These are phyloP conservation scores for Oophaga sylvatica DNA, from an alignment of 2,797 vertebrate species.

Conservation along the genomic window DNA sequence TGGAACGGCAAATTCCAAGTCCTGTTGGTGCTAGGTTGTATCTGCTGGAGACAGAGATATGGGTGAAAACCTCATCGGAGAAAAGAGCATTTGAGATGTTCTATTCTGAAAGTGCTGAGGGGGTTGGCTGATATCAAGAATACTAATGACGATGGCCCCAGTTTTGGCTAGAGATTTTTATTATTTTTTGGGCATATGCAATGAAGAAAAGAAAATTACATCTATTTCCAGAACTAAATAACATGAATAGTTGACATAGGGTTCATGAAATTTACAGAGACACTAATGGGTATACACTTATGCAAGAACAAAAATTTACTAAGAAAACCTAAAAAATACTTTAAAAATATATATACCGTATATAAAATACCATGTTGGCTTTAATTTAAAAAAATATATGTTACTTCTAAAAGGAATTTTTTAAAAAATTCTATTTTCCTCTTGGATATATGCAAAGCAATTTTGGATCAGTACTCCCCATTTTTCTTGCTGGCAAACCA, in stretches of 20 bases:
- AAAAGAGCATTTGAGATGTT: slow-evolving; percentile 3
- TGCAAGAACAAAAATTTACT: background rate
- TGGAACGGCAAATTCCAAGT: slow-evolving; percentile 71
- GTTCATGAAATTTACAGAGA: background rate
- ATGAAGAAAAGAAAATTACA: background rate
- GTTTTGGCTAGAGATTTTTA: background rate
- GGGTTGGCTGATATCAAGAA: background rate
- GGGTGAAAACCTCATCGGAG: slow-evolving; percentile 5
- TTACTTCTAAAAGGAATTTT: too few relatives aligned
- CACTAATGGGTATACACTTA: background rate
- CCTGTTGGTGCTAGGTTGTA: slow-evolving; percentile 83
- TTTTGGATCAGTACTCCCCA: too few relatives aligned
- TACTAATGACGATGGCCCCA: background rate
- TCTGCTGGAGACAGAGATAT: background rate
- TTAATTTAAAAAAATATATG: too few relatives aligned
- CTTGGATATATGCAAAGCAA: too few relatives aligned
- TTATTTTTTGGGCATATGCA: background rate
- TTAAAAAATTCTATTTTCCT: too few relatives aligned
- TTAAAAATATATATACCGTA: too few relatives aligned
- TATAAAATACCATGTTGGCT: too few relatives aligned
- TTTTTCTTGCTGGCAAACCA: too few relatives aligned
- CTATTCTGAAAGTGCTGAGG: background rate
- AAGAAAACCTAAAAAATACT: too few relatives aligned
- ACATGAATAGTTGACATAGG: background rate
- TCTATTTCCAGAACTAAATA: too few relatives aligned